A percentile compares a stretch with the other conserved stretches of the same genome.
Conservation (phyloP, 1,140 invertebrate genomes). For the Cydia amplana region DNA sequence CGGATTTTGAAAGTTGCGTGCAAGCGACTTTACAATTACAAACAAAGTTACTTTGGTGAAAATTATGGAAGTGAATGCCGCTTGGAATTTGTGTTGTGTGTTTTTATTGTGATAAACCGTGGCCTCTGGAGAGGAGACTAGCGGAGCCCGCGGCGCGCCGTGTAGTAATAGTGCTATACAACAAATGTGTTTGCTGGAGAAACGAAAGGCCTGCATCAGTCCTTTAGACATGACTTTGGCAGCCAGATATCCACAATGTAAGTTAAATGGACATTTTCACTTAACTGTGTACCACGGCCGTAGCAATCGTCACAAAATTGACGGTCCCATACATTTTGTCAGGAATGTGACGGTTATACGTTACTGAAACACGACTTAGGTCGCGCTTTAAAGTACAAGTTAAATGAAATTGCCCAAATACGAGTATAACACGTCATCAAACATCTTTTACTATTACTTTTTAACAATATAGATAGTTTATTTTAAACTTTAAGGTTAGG, state of each 20-base stretch:
- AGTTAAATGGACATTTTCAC: too few relatives aligned
- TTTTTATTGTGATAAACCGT: constrained; percentile 50
- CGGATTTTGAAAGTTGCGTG: constrained; percentile 13
- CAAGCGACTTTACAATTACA: constrained; percentile 1
- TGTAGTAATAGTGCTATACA: constrained; percentile 37
- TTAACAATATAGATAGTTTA: background rate
- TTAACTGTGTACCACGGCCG: too few relatives aligned
- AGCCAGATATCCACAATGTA: constrained; percentile 62
- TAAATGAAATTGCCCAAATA: too few relatives aligned
- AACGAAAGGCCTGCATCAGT: constrained; percentile 51
- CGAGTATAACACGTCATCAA: too few relatives aligned
- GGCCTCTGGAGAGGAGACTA: constrained; percentile 53
- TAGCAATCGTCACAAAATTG: too few relatives aligned
- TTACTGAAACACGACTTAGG: too few relatives aligned
- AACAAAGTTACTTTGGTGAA: background rate
- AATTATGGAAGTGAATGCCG: constrained; percentile 20
- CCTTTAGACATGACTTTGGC: constrained; percentile 71
- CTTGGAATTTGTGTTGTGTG: constrained; percentile 27
- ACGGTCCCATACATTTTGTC: too few relatives aligned
- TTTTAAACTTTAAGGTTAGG: background rate
- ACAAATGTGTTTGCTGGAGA: constrained; percentile 67
- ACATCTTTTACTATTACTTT: too few relatives aligned
- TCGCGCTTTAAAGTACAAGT: too few relatives aligned
- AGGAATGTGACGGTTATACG: too few relatives aligned
- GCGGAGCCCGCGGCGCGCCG: constrained; percentile 54